phyloP scores from a whole-genome alignment of 2,888 invertebrate species.

The Maniola hyperantus region DNA sequence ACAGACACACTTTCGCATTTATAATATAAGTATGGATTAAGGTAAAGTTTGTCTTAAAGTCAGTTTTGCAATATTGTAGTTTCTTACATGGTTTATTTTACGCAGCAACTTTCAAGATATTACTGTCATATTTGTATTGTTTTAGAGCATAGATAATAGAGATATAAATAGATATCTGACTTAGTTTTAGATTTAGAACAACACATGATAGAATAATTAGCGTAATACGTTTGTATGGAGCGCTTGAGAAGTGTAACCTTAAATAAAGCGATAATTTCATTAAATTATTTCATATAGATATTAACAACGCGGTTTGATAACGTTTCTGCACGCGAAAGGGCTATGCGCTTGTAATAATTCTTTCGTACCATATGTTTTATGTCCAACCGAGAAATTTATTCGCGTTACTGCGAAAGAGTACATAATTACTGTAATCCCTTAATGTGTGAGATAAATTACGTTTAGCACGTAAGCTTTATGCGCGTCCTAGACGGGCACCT shows the following conservation, averaged over 20 bases:
- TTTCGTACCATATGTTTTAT: constrained; percentile 38
- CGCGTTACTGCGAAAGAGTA: constrained; percentile 38
- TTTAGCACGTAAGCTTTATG: constrained; percentile 43
- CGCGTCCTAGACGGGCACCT: constrained; percentile 40
- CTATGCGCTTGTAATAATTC: constrained; percentile 34
- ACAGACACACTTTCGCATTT: no score
- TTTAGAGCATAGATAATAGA: no score
- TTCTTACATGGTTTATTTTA: no score
- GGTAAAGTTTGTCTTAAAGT: no score
- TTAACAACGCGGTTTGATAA: constrained; percentile 28
- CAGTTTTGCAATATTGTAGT: no score
- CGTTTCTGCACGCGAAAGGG: constrained; percentile 31
- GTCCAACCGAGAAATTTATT: constrained; percentile 41
- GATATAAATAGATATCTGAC: no score
- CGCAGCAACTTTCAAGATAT: no score
- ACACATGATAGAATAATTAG: no score
- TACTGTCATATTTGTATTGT: no score
- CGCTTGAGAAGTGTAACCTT: neutral
- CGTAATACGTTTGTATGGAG: neutral
- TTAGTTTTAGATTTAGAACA: neutral
- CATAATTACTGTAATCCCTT: constrained; percentile 45
- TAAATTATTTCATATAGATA: constrained; percentile 38
- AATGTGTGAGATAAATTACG: constrained; percentile 44
- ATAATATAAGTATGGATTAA: no score
- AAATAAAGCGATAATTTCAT: constrained; percentile 28